Percentiles rank a stretch among this genome's conserved stretches.
Evolutionary conservation across 2,113 vertebrate species (phyloP).

Genomic region (Terrapene triunguis): DNA sequence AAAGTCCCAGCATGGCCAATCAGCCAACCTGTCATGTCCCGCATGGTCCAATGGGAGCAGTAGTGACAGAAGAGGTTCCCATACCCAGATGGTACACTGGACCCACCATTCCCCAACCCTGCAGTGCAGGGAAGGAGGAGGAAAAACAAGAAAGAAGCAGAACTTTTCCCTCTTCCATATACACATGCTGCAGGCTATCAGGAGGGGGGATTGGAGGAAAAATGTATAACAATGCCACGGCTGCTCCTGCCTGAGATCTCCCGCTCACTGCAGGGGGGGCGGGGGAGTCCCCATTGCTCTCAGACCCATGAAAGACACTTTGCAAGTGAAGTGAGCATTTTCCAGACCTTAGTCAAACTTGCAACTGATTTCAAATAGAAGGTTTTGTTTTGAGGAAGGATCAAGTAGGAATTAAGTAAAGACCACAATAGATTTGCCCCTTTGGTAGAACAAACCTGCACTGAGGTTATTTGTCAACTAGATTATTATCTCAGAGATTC

Average conservation of each 20-base stretch:
- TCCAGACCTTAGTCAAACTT: not conserved
- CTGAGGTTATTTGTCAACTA: not conserved
- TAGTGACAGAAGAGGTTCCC: not conserved
- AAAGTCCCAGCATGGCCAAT: not conserved
- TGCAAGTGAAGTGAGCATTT: not conserved
- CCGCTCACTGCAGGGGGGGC: not conserved
- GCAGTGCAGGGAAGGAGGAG: not conserved
- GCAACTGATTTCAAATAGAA: too few species aligned
- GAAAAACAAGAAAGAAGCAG: not conserved
- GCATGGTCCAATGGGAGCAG: not conserved
- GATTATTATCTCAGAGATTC: not conserved
- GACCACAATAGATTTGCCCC: accelerated
- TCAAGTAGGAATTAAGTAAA: not conserved
- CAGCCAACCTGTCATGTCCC: too few species aligned
- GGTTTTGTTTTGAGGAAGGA: not conserved
- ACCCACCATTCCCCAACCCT: not conserved
- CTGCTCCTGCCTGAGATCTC: accelerated
- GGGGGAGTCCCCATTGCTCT: not conserved
- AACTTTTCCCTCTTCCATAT: not conserved
- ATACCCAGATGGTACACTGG: not conserved
- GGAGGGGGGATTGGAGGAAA: accelerated
- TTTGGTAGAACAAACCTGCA: not conserved
- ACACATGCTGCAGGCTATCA: accelerated
- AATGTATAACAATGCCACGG: not conserved
- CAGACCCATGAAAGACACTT: not conserved